Conservation (phyloP, 2,113 vertebrate genomes). For the Rhinolophus ferrumequinum region DNA sequence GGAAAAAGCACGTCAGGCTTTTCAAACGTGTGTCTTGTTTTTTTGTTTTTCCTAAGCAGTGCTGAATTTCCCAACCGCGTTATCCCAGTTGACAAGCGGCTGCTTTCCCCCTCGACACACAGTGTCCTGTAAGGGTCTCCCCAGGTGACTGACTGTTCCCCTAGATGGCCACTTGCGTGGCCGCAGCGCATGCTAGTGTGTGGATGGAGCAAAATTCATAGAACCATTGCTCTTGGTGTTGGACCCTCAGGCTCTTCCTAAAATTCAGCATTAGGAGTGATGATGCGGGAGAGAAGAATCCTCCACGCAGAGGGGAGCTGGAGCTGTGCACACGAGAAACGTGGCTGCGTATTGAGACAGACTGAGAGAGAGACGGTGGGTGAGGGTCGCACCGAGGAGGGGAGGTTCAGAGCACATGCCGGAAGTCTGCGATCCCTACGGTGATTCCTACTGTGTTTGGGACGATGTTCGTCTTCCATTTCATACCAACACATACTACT, state of each 20-base stretch:
- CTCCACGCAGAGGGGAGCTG: too few species aligned
- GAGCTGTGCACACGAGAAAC: neutral
- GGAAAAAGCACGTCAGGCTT: neutral
- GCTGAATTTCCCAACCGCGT: fast-evolving
- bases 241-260: neutral
- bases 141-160: neutral
- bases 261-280: neutral
- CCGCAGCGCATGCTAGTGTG: fast-evolving
- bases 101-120: neutral
- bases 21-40: neutral
- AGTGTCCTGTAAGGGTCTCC: neutral
- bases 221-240: too few species aligned
- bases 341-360: too few species aligned
- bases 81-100: too few species aligned
- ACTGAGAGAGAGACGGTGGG: too few species aligned
- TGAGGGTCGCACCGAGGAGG: too few species aligned
- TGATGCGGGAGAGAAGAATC: too few species aligned
- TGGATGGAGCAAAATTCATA: fast-evolving
- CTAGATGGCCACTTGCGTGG: neutral
- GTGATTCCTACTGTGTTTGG: neutral
- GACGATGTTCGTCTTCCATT: neutral
- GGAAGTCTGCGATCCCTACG: too few species aligned
- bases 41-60: neutral
- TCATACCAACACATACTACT: neutral
- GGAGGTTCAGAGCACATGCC: too few species aligned